Conservation (phyloP, 2,888 invertebrate species). For the Pseudoips prasinana region DNA sequence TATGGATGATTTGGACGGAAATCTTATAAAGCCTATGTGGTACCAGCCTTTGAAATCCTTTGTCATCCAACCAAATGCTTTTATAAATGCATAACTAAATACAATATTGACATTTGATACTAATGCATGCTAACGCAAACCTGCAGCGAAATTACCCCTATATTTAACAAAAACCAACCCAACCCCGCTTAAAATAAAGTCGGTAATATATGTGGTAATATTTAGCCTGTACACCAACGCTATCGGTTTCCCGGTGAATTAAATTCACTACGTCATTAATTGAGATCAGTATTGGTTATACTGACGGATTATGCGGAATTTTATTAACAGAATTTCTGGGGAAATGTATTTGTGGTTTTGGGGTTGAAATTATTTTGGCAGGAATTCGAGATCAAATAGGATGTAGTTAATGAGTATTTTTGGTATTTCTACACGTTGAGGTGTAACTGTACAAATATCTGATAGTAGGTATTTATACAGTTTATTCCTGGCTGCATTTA, state of each 20-base stretch:
- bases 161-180: constrained; percentile 43
- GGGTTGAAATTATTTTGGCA: constrained; percentile 35
- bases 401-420: too few species aligned
- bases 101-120: constrained; percentile 62
- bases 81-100: constrained; percentile 11
- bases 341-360: constrained; percentile 27
- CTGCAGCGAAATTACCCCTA: constrained; percentile 24
- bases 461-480: too few species aligned
- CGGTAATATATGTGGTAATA: constrained; percentile 40
- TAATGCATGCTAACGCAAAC: constrained; percentile 45
- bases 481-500: too few species aligned
- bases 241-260: constrained; percentile 66
- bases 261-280: constrained; percentile 75
- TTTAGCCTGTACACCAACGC: constrained; percentile 54
- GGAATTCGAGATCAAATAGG: not conserved
- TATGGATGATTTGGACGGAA: too few species aligned
- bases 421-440: too few species aligned
- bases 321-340: constrained; percentile 61
- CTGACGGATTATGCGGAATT: constrained; percentile 66
- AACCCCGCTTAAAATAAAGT: constrained; percentile 29
- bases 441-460: too few species aligned
- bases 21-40: too few species aligned
- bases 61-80: constrained; percentile 1
- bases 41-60: too few species aligned
- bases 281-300: constrained; percentile 58